Percentiles rank a stretch among this genome's conserved stretches.
These are phyloP conservation scores for Drosophila barbarae DNA, from an alignment of 2,888 invertebrate species.

Conservation along the genomic window DNA sequence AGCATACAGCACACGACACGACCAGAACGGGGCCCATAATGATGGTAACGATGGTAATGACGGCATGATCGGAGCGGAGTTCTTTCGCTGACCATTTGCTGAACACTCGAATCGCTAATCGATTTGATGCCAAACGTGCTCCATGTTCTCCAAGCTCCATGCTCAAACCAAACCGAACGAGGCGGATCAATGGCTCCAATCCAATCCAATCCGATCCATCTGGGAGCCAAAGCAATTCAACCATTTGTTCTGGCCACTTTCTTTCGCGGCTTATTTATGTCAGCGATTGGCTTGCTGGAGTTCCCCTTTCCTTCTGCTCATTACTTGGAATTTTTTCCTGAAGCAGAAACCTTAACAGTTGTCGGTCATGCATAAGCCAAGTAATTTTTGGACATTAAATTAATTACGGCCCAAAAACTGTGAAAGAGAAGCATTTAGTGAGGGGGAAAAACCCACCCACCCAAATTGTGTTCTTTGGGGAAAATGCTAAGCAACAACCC, in stretches of 20 bases:
- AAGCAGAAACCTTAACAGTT: constrained; percentile 44
- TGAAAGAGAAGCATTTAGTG: constrained; percentile 44
- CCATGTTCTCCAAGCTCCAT: constrained; percentile 11
- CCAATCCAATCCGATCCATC: constrained; percentile 20
- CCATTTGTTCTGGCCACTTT: constrained; percentile 55
- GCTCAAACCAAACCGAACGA: constrained; percentile 36
- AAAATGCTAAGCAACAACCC: constrained; percentile 39
- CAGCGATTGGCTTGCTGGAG: constrained; percentile 34
- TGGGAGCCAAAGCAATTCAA: constrained; percentile 31
- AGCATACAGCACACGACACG: constrained; percentile 9
- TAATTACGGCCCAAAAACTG: constrained; percentile 51
- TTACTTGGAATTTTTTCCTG: constrained; percentile 29
- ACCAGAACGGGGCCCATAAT: constrained; percentile 26
- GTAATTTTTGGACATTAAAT: constrained; percentile 58
- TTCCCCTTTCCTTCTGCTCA: constrained; percentile 15
- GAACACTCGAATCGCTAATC: constrained; percentile 59
- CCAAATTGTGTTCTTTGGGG: not conserved
- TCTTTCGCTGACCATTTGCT: constrained; percentile 46
- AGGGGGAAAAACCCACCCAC: constrained; percentile 9
- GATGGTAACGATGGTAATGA: constrained; percentile 28
- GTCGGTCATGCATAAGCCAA: constrained; percentile 38
- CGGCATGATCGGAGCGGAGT: constrained; percentile 10
- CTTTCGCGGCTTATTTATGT: constrained; percentile 59
- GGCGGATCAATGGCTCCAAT: constrained; percentile 32
- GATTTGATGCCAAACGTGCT: constrained; percentile 68